Conservation (phyloP, 1,140 invertebrate genomes). For the Geopemphigus sp. region DNA sequence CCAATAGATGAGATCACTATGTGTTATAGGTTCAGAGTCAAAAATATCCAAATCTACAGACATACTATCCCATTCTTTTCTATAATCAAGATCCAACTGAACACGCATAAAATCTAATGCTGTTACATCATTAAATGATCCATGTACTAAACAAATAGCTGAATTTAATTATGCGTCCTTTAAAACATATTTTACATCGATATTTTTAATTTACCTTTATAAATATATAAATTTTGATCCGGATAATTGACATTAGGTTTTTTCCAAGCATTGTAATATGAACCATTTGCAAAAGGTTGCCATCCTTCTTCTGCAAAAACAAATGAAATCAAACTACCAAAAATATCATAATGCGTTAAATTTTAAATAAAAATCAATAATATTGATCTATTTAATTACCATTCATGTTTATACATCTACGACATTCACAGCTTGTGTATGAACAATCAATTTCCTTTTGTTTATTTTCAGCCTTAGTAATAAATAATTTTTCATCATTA, state of each 20-base stretch:
- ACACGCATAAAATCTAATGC: slow-evolving; percentile 78
- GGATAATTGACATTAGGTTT: slow-evolving; percentile 62
- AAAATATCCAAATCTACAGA: slow-evolving; percentile 68
- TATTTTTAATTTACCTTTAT: slow-evolving; percentile 63
- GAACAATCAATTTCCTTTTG: slow-evolving; percentile 2
- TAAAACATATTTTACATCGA: not conserved
- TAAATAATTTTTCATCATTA: not conserved
- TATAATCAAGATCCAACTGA: slow-evolving; percentile 75
- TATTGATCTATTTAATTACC: slow-evolving; percentile 29
- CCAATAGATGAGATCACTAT: slow-evolving; percentile 79
- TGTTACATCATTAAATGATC: slow-evolving; percentile 71
- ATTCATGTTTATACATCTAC: slow-evolving; percentile 47
- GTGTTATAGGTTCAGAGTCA: slow-evolving; percentile 62
- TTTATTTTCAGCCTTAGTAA: not conserved
- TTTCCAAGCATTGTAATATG: slow-evolving; percentile 79
- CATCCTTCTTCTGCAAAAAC: slow-evolving; percentile 61
- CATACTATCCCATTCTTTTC: slow-evolving; percentile 77
- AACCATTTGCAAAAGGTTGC: slow-evolving; percentile 74
- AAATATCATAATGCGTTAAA: not conserved
- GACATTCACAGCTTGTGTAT: slow-evolving; percentile 24
- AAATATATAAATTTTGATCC: slow-evolving; percentile 68
- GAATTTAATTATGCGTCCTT: slow-evolving; percentile 11
- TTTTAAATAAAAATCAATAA: not conserved
- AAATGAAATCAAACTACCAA: slow-evolving; percentile 20
- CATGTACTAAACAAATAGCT: slow-evolving; percentile 64